Percentiles rank a stretch among this genome's conserved stretches.
Conservation (phyloP, 1,140 invertebrate species). For the Drosophila burlai region DNA sequence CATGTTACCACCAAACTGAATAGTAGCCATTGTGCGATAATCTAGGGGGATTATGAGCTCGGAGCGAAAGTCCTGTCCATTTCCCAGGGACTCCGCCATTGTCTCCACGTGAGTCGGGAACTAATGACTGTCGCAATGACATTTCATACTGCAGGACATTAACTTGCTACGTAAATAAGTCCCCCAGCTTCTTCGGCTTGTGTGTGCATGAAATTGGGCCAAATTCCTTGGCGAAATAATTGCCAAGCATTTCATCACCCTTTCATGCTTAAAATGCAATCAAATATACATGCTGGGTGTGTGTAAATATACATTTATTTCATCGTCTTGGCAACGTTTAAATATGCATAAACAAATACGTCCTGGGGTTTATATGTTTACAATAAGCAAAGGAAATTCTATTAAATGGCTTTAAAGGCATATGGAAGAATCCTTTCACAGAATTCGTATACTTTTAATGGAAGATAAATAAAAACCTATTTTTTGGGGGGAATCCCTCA, state of each 20-base stretch:
- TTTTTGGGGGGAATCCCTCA: not conserved
- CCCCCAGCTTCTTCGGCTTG: not conserved
- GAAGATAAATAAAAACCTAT: not conserved
- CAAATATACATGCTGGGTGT: conserved; percentile 30
- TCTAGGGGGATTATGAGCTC: conserved; percentile 43
- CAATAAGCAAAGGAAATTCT: too few species aligned
- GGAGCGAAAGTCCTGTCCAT: not conserved
- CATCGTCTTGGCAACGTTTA: not conserved
- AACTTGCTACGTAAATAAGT: conserved; percentile 21
- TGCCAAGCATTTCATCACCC: conserved; percentile 17
- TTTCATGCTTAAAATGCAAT: conserved; percentile 16
- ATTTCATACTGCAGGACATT: conserved; percentile 19
- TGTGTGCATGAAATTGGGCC: not conserved
- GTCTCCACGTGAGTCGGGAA: conserved; percentile 15
- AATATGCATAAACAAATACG: not conserved
- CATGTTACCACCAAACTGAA: conserved; percentile 24
- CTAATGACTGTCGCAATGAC: conserved; percentile 38
- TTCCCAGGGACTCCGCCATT: conserved; percentile 7
- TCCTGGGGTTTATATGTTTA: not conserved
- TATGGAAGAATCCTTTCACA: too few species aligned
- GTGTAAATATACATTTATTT: conserved; percentile 5
- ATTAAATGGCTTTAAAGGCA: not conserved
- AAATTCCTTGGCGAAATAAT: conserved; percentile 11
- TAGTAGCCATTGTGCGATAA: conserved; percentile 38
- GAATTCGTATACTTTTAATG: not conserved